phyloP scores from a whole-genome alignment of 1,140 invertebrate genomes.

The Branchinecta lynchi region DNA sequence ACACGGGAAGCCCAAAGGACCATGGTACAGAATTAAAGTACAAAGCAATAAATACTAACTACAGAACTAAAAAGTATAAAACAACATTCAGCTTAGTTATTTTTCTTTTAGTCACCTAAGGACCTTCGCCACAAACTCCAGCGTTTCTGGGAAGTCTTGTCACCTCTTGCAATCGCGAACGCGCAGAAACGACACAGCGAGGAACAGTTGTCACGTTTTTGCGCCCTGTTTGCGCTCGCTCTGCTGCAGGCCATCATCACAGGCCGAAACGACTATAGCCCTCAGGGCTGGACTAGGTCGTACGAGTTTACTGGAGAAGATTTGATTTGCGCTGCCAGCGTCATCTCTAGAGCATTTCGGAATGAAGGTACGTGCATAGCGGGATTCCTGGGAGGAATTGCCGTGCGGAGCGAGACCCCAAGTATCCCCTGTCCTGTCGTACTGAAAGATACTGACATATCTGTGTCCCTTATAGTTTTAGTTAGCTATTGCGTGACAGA shows the following conservation, averaged over 20 bases:
- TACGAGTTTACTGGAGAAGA: background rate
- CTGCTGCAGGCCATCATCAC: background rate
- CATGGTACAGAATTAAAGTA: too few species aligned
- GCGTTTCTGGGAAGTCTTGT: background rate
- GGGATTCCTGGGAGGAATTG: too few species aligned
- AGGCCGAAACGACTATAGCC: background rate
- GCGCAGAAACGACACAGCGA: background rate
- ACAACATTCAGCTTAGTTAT: background rate
- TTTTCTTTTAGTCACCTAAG: background rate
- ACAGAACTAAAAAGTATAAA: too few species aligned
- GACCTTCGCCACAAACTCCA: background rate
- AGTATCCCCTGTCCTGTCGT: too few species aligned
- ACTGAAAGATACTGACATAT: too few species aligned
- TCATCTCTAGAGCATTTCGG: background rate
- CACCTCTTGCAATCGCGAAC: background rate
- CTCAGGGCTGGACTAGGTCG: background rate
- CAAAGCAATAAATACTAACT: too few species aligned
- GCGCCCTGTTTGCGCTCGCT: background rate
- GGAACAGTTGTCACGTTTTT: background rate
- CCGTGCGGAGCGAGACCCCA: too few species aligned
- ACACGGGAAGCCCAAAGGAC: too few species aligned
- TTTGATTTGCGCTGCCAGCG: background rate
- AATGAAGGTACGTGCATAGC: background rate
- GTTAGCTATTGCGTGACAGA: too few species aligned
- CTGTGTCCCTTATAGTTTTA: too few species aligned